Evolutionary conservation across 2,113 vertebrate species (phyloP).

Genomic region (Gallinago undulata): DNA sequence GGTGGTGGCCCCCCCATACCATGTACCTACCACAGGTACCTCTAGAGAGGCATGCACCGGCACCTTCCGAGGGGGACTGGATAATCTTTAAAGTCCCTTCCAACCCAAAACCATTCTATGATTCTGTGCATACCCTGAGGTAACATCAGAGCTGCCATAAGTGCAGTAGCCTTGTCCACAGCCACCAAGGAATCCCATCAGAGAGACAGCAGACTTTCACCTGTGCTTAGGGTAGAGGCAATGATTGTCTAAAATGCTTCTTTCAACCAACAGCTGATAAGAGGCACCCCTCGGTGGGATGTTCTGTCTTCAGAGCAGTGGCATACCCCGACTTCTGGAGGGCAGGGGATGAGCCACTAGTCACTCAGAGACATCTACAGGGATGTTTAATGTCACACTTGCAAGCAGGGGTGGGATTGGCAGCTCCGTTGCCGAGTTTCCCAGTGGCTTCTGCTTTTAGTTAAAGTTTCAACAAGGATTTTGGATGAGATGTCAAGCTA

Average conservation of each 20-base stretch:
- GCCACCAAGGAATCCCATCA: not conserved
- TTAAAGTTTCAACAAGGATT: not conserved
- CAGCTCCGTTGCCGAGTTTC: not conserved
- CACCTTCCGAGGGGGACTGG: too few relatives aligned
- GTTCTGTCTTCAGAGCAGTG: not conserved
- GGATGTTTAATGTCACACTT: accelerated
- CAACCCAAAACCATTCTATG: too few relatives aligned
- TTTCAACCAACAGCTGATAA: not conserved
- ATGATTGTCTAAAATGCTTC: accelerated
- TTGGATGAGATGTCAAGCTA: not conserved
- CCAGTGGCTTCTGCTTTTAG: not conserved
- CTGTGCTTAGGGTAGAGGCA: too few relatives aligned
- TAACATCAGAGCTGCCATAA: not conserved
- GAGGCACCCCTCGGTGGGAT: not conserved
- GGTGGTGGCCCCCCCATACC: too few relatives aligned
- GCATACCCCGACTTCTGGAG: not conserved
- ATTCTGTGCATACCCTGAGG: not conserved
- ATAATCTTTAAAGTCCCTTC: too few relatives aligned
- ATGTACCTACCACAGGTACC: too few relatives aligned
- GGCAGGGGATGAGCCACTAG: not conserved
- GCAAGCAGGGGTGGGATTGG: not conserved
- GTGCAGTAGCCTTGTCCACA: not conserved
- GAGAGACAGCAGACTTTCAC: not conserved
- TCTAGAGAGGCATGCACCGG: too few relatives aligned
- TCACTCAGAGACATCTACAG: not conserved